Evolutionary conservation across 2,113 vertebrate genomes (phyloP).

Genomic region (Apodemus speciosus): DNA sequence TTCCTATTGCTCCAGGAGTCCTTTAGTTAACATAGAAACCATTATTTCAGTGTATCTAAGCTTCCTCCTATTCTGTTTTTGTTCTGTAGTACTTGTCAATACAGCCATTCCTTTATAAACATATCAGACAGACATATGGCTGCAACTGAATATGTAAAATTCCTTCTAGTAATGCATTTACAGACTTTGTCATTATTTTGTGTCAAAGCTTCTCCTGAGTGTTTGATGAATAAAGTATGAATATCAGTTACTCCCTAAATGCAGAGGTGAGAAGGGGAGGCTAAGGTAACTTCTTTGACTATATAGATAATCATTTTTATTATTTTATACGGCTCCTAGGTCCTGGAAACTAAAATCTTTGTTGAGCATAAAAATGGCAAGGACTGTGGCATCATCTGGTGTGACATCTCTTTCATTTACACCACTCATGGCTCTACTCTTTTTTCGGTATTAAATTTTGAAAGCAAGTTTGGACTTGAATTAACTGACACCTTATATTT

Average conservation of each 20-base stretch:
- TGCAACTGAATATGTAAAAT: conserved; percentile 20
- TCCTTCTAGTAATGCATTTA: background rate
- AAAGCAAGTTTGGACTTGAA: conserved; percentile 67
- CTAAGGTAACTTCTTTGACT: background rate
- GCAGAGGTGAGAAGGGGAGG: accelerated
- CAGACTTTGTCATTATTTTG: conserved; percentile 2
- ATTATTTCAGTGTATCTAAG: background rate
- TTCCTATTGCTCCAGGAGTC: background rate
- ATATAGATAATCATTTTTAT: background rate
- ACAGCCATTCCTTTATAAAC: background rate
- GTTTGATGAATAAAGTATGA: background rate
- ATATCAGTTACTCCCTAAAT: conserved; percentile 33
- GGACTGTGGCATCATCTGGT: conserved; percentile 18
- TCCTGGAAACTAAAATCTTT: conserved; percentile 23
- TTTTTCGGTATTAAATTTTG: conserved; percentile 45
- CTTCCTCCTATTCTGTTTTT: background rate
- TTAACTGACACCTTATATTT: conserved; percentile 56
- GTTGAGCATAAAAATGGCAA: background rate
- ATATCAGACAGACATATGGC: background rate
- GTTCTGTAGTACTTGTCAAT: background rate
- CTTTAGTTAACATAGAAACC: conserved; percentile 10
- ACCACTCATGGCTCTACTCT: conserved; percentile 34
- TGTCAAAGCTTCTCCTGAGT: background rate
- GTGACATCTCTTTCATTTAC: conserved; percentile 26
- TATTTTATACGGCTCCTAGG: background rate